Percentiles rank a stretch among this genome's conserved stretches.
Evolutionary conservation across 2,888 invertebrate genomes (phyloP).

Genomic region (Tethea ocularis): DNA sequence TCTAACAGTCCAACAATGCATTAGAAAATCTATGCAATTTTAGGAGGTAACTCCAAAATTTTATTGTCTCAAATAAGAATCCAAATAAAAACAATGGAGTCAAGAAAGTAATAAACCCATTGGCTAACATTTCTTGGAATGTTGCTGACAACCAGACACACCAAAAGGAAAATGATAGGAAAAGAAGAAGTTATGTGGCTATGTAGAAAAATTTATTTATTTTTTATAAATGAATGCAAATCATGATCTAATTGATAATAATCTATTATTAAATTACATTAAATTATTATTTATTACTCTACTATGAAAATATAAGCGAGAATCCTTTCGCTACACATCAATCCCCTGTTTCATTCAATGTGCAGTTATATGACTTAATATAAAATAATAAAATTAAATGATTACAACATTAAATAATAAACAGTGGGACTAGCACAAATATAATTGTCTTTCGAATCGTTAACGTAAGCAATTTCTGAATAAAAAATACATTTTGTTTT

Average conservation of each 20-base stretch:
- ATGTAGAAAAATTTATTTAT: conserved; percentile 17
- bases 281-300: neutral
- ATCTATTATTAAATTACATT: conserved; percentile 14
- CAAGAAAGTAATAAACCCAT: no score
- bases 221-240: conserved; percentile 14
- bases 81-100: no score
- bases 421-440: no score
- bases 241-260: conserved; percentile 10
- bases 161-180: neutral
- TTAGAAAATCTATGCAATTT: no score
- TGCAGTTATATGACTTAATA: neutral
- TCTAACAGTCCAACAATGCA: neutral
- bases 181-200: neutral
- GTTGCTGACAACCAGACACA: no score
- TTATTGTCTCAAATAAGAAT: no score
- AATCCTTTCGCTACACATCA: neutral
- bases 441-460: no score
- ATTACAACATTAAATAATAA: conserved; percentile 15
- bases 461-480: no score
- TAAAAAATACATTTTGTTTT: no score
- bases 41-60: no score
- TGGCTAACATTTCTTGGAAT: no score
- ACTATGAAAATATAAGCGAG: neutral
- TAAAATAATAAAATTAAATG: conserved; percentile 24
- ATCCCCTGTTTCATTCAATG: neutral